Percentiles rank a stretch among this genome's conserved stretches.
Evolutionary conservation across 2,113 vertebrate species (phyloP).

Genomic region (Andinoacara biseriatus): DNA sequence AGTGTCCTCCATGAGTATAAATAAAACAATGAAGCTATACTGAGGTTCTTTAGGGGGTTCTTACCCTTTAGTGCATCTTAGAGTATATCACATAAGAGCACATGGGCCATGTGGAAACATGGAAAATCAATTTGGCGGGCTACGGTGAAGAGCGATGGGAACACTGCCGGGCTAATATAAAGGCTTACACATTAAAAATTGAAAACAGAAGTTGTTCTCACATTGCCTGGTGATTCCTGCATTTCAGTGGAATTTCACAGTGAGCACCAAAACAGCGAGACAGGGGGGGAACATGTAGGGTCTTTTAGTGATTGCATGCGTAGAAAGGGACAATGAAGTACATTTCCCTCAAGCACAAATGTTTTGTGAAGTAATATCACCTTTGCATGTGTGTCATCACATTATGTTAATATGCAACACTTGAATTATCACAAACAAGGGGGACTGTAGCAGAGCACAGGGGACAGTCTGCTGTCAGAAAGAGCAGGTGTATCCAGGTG

Average conservation of each 20-base stretch:
- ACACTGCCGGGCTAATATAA: constrained; percentile 39
- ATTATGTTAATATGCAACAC: constrained; percentile 36
- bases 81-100: constrained; percentile 35
- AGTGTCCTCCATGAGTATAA: constrained; percentile 18
- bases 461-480: background rate
- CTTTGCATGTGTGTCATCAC: constrained; percentile 35
- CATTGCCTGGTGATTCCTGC: constrained; percentile 33
- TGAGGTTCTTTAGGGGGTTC: constrained; percentile 22
- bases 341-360: constrained; percentile 24
- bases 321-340: background rate
- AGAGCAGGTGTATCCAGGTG: constrained; percentile 6
- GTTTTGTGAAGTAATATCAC: constrained; percentile 19
- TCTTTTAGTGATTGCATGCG: background rate
- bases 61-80: constrained; percentile 19
- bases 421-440: constrained; percentile 42
- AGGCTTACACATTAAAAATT: constrained; percentile 63
- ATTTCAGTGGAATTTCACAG: constrained; percentile 27
- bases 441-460: background rate
- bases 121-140: constrained; percentile 66
- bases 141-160: constrained; percentile 21
- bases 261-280: background rate
- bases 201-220: constrained; percentile 46
- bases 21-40: constrained; percentile 28
- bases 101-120: constrained; percentile 50
- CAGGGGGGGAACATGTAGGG: background rate